Base-by-base conservation (phyloP, 2,797 vertebrate species). In the Xenopus petersii region DNA sequence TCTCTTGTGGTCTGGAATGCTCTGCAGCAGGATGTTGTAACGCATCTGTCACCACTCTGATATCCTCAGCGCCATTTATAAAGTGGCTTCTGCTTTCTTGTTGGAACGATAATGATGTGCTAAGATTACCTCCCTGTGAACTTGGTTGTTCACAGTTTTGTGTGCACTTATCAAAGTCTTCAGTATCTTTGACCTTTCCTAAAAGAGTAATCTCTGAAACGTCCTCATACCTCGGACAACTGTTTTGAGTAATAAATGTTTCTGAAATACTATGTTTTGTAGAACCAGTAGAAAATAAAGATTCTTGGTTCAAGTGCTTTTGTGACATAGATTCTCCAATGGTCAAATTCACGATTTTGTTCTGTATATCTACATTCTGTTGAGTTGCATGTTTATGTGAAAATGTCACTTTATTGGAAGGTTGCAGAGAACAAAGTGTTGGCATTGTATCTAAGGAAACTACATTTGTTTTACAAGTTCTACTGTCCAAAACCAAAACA, bases 401-500 rank as follows among this genome's bases (percentile, higher is more conserved):
- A 0, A 26, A 70, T 82, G 46, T 59, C n/a, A 9, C 70, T 65
- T 82, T 71, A 65, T 70, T 36, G 9, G 59, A 48, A 56, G 55
- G 54, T 74, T 68, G 80, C 1, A 33, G 0, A 15, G 16, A 58
- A n/a, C 26, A 24, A 60, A 11, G 30, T 58, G 67, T 73, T 56
- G 81, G 77, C 48, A 16, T 62, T 58, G 85, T 80, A 72, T 81
- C 83, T 61, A 84, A 71, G 12, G 84, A 86, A 24, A 84, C 48
- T 33, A 75, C 66, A 12, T 83, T 84, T 76, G 88, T 85, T 5
- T 87, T 82, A 76, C 65, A 82, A 48, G 68, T 75, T 13, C 63
- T 56, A 21, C 81, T 83, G 68, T 83, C 82, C n/a, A 71, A 69
- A 59, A 46, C 6, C 16, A 77, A 73, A 64, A 74, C 24, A 10